phyloP scores from a whole-genome alignment of 2,113 vertebrate species.

The pig (Sus scrofa) region DNA sequence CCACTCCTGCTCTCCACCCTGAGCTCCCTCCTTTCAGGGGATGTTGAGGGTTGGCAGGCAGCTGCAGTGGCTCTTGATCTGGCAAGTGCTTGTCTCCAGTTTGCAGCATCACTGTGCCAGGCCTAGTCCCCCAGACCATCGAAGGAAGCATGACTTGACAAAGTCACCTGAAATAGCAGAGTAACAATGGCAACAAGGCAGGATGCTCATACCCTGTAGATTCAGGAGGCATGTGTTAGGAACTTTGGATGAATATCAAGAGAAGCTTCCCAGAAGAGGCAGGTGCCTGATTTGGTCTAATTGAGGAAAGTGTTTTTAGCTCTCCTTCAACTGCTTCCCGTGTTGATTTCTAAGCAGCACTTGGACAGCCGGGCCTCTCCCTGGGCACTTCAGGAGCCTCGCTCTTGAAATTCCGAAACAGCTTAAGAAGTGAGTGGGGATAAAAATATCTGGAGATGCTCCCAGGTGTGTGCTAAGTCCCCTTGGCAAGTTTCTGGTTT shows the following conservation, averaged over 20 bases:
- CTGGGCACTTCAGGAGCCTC: accelerated
- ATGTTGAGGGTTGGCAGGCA: too few species aligned
- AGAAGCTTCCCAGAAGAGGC: not conserved
- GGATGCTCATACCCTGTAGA: accelerated
- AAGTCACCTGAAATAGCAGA: not conserved
- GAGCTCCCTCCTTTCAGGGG: too few species aligned
- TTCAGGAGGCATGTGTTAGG: not conserved
- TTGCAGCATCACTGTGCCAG: accelerated
- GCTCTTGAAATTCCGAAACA: not conserved
- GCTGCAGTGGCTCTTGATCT: too few species aligned
- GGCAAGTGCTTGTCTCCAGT: too few species aligned
- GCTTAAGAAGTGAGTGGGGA: too few species aligned
- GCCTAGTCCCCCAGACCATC: not conserved
- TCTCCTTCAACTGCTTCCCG: accelerated
- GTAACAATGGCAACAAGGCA: accelerated
- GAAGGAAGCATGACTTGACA: not conserved
- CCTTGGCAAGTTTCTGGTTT: not conserved
- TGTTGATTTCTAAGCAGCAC: not conserved
- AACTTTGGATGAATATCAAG: not conserved
- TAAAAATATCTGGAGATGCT: not conserved
- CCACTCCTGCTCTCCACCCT: too few species aligned
- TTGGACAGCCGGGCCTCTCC: too few species aligned
- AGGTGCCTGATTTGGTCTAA: not conserved
- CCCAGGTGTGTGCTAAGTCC: accelerated
- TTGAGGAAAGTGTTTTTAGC: too few species aligned